Percentiles rank a stretch among this genome's conserved stretches.
These are phyloP conservation scores for Semotilus atromaculatus DNA, from an alignment of 2,797 vertebrate species.

Conservation along the genomic window DNA sequence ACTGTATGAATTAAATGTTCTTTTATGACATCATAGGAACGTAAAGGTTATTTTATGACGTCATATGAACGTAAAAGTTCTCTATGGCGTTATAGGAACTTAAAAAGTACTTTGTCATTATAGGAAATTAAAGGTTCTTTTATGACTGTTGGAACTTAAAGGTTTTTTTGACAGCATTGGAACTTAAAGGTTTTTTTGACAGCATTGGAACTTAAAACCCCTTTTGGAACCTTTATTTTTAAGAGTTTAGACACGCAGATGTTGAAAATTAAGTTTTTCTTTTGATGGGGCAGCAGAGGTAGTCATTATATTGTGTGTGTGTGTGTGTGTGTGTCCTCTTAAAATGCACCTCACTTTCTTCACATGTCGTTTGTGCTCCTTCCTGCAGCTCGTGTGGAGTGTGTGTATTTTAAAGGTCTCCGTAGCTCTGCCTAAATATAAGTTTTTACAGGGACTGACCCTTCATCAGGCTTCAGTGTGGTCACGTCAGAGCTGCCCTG, in stretches of 20 bases:
- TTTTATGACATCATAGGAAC: background rate
- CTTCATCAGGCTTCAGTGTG: constrained; percentile 83
- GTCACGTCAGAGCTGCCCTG: constrained; percentile 75
- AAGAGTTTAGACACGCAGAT: constrained; percentile 57
- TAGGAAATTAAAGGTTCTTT: background rate
- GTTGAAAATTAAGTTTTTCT: constrained; percentile 61
- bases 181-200: background rate
- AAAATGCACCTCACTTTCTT: constrained; percentile 58
- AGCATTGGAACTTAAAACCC: background rate
- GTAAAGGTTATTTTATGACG: fast-evolving
- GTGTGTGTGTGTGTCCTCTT: background rate
- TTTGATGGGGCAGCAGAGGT: constrained; percentile 61
- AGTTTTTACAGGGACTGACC: constrained; percentile 80
- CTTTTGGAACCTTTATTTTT: constrained; percentile 47
- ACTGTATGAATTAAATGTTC: too few relatives aligned
- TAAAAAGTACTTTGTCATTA: too few relatives aligned
- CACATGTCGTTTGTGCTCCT: constrained; percentile 40
- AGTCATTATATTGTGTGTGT: constrained; percentile 68
- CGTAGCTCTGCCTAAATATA: constrained; percentile 81
- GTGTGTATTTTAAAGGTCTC: constrained; percentile 76
- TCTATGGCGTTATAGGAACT: background rate
- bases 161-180: too few relatives aligned
- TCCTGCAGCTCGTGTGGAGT: constrained; percentile 58
- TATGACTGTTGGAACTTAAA: background rate
- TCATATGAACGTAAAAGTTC: background rate